Percentiles rank a stretch among this genome's conserved stretches.
Conservation (phyloP, 1,140 invertebrate genomes). For the Adelges cooleyi region DNA sequence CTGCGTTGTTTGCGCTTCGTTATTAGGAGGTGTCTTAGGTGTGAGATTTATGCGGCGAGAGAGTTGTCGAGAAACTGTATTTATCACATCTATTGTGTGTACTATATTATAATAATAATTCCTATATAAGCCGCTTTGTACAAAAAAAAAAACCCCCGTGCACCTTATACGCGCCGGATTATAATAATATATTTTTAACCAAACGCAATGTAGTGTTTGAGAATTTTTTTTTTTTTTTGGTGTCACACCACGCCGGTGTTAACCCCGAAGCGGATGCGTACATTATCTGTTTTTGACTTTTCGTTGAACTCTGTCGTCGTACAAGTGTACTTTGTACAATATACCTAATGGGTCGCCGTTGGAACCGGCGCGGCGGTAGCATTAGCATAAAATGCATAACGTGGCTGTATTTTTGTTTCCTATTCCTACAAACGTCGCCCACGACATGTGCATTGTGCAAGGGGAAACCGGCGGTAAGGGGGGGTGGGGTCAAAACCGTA, state of each 20-base stretch:
- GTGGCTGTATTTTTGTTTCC: neutral
- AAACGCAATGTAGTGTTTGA: neutral
- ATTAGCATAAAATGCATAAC: conserved; percentile 18
- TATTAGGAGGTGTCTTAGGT: too few species aligned
- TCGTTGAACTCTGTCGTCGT: conserved; percentile 2
- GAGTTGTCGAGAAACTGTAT: too few species aligned
- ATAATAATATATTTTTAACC: neutral
- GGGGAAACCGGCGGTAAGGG: neutral
- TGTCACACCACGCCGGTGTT: neutral
- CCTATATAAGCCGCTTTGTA: too few species aligned
- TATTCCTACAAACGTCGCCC: neutral
- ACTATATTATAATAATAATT: too few species aligned
- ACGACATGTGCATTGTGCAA: neutral
- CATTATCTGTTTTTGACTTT: conserved; percentile 13
- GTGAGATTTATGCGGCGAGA: too few species aligned
- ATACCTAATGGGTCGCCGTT: neutral
- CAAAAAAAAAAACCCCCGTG: too few species aligned
- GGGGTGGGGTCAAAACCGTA: neutral
- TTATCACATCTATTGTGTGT: too few species aligned
- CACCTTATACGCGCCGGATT: neutral
- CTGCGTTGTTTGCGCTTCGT: too few species aligned
- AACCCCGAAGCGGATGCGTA: conserved; percentile 3
- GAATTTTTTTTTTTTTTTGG: neutral
- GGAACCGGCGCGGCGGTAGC: conserved; percentile 3
- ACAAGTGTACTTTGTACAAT: too few species aligned